phyloP scores from a whole-genome alignment of 1,140 invertebrate species.

The Tetramorium parvispinum region DNA sequence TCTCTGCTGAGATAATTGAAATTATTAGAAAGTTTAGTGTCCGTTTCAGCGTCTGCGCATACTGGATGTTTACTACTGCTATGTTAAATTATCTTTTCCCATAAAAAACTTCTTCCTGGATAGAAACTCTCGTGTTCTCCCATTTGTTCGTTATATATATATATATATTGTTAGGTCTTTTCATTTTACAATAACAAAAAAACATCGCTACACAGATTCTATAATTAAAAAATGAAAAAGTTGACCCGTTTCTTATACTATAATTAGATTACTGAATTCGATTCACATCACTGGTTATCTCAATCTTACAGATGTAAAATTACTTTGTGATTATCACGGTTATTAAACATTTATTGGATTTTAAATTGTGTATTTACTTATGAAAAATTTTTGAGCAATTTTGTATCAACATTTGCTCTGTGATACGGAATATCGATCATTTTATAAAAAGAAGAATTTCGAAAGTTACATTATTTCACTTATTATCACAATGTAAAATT shows the following conservation, averaged over 20 bases:
- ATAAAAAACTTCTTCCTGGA: neutral
- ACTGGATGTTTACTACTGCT: neutral
- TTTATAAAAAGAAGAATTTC: neutral
- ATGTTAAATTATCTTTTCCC: neutral
- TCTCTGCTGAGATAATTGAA: neutral
- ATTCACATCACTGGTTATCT: neutral
- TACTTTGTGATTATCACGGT: neutral
- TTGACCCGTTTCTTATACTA: neutral
- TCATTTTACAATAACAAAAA: neutral
- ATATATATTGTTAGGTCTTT: neutral
- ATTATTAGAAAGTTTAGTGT: conserved; percentile 1
- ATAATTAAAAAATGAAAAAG: neutral
- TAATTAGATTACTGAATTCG: neutral
- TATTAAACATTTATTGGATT: conserved; percentile 4
- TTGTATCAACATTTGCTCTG: neutral
- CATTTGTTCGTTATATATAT: neutral
- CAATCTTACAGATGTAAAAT: neutral
- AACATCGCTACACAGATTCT: neutral
- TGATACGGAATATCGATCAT: neutral
- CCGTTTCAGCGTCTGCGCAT: neutral
- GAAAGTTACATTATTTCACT: neutral
- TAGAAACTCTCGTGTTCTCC: neutral
- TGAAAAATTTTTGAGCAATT: neutral
- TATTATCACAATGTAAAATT: neutral
- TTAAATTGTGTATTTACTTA: neutral